These are phyloP conservation scores for Sphenodon punctatus DNA, from an alignment of 2,797 vertebrate species.

Conservation along the genomic window DNA sequence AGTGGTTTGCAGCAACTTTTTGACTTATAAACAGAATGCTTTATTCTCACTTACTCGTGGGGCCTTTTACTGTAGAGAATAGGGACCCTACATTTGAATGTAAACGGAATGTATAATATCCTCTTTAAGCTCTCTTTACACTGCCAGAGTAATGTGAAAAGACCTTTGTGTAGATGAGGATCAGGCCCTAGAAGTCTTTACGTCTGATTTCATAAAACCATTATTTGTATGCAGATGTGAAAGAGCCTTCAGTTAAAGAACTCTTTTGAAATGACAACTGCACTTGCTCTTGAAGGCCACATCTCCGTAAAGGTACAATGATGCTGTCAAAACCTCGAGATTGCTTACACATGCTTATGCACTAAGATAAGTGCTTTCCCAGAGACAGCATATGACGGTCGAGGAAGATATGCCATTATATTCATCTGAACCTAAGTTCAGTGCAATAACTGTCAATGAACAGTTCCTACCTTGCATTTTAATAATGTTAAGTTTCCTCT, in stretches of 20 bases:
- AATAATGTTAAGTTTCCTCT: background rate
- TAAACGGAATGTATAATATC: too few relatives aligned
- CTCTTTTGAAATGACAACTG: background rate
- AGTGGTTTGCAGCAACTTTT: too few relatives aligned
- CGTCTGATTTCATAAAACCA: too few relatives aligned
- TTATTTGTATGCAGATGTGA: background rate
- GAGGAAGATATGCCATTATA: background rate
- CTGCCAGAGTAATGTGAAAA: too few relatives aligned
- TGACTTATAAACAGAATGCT: too few relatives aligned
- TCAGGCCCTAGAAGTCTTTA: too few relatives aligned
- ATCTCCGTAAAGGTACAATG: background rate
- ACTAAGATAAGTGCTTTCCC: background rate
- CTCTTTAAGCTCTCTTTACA: too few relatives aligned
- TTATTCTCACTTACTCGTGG: too few relatives aligned
- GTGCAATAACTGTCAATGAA: background rate
- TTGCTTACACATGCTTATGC: accelerated
- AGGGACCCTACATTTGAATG: too few relatives aligned
- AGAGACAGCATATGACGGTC: background rate
- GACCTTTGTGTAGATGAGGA: too few relatives aligned
- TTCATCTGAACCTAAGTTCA: background rate
- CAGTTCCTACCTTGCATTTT: background rate
- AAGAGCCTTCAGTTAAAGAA: background rate
- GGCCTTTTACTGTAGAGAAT: too few relatives aligned
- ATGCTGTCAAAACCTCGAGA: background rate
- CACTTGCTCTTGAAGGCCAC: background rate